Conservation (phyloP, 2,797 vertebrate genomes). For the Neosalanx taihuensis region DNA sequence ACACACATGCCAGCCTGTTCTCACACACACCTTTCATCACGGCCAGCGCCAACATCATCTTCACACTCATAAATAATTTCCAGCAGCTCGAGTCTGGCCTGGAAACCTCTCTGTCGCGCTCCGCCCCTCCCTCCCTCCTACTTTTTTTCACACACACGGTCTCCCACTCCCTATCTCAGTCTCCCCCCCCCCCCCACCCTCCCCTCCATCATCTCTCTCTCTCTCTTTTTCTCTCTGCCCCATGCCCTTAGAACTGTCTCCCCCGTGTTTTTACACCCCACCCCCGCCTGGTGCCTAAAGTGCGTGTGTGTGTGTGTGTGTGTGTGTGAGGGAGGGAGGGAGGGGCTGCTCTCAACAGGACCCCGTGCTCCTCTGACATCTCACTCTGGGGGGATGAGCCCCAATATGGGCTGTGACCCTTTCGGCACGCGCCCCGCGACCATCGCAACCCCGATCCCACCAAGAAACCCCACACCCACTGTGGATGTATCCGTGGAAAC, state of each 20-base stretch:
- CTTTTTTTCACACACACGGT: conserved; percentile 30
- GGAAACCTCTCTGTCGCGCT: conserved; percentile 73
- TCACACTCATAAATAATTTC: conserved; percentile 75
- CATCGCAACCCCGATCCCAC: no score
- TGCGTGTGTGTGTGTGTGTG: background rate
- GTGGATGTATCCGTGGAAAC: no score
- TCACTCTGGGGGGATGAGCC: background rate
- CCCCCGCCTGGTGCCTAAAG: background rate
- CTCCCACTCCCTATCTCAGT: conserved; percentile 56
- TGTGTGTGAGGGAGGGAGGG: background rate
- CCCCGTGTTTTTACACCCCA: background rate
- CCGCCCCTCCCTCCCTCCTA: conserved; percentile 50
- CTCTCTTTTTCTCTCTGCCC: conserved; percentile 47
- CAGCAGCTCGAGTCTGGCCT: conserved; percentile 75
- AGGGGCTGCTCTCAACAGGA: conserved; percentile 1
- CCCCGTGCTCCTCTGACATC: conserved; percentile 8
- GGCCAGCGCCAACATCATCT: conserved; percentile 68
- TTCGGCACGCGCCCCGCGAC: no score
- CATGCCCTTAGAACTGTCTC: conserved; percentile 30
- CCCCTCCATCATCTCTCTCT: conserved; percentile 16
- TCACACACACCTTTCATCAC: conserved; percentile 61
- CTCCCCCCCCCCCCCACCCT: conserved; percentile 35
- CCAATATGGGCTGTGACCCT: background rate
- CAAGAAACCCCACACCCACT: no score
- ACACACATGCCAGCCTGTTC: conserved; percentile 11